phyloP scores from a whole-genome alignment of 1,140 invertebrate species.

The Papilio glaucus region DNA sequence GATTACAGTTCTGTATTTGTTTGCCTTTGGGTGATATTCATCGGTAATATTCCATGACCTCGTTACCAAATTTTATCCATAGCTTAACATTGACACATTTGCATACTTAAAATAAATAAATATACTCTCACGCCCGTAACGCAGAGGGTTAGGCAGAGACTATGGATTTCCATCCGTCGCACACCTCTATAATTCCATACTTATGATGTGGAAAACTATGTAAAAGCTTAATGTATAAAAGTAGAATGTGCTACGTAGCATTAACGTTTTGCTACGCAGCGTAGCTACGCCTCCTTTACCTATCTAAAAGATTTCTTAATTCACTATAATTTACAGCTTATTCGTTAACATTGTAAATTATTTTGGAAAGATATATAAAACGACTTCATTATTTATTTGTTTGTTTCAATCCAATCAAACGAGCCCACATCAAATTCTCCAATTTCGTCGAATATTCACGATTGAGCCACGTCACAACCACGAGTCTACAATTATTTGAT shows the following conservation, averaged over 20 bases:
- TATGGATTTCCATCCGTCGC: no score
- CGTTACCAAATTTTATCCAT: neutral
- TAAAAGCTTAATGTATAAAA: neutral
- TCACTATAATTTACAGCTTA: neutral
- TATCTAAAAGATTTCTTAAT: neutral
- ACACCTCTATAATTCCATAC: no score
- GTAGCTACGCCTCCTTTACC: neutral
- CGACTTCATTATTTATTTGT: slow-evolving; percentile 56
- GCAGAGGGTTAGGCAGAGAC: no score
- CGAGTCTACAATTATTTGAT: slow-evolving; percentile 75
- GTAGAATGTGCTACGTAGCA: neutral
- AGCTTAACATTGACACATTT: neutral
- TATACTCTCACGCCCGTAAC: no score
- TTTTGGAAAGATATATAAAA: slow-evolving; percentile 41
- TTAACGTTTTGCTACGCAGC: neutral
- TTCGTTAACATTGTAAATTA: slow-evolving; percentile 22
- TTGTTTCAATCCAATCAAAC: slow-evolving; percentile 60
- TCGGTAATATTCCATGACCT: neutral
- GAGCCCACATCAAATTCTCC: slow-evolving; percentile 55
- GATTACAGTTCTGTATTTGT: slow-evolving; percentile 16
- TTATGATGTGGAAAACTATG: neutral
- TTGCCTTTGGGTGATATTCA: slow-evolving; percentile 2
- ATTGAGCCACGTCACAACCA: slow-evolving; percentile 57
- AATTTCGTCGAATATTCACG: slow-evolving; percentile 62
- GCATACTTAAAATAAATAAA: no score